Base-by-base conservation (phyloP, 2,797 vertebrate genomes). In the Vireo griseus region DNA sequence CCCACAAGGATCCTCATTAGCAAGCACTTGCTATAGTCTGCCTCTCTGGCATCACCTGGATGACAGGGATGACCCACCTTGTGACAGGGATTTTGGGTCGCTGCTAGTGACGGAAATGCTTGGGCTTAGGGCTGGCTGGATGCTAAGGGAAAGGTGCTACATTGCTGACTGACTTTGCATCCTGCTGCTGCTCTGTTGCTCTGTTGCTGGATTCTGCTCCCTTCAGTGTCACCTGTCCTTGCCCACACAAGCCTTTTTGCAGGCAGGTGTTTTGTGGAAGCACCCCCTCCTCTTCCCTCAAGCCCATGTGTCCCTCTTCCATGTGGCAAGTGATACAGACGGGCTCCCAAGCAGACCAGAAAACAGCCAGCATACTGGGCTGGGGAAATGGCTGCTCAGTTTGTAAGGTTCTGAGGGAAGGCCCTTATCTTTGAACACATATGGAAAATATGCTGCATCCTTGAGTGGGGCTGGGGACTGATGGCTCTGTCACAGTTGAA, bases 301-400 rank as follows among this genome's bases (percentile, higher is more conserved):
- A 80, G 26, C 31, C 39, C 2, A 1, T 2, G 6, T 1, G 1
- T 71, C n/a, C 26, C 9, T 77, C 10, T 66, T 65, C 47, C 3
- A 2, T 17, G 5, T 2, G 1, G 11, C 7, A 42, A 16, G 65
- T 0, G 3, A 44, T 17, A 39, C 57, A 61, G 51, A 24, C 1
- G 4, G 51, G 13, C 44, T 85, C 31, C 39, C 55, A n/a, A 85
- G 37, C 40, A n/a, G 2, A 2, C 37, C 67, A 76, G 52, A 29
- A 79, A 87, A 44, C 35, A 85, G 73, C 19, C 42, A 52, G 50
- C 0, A 0, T 44, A 8, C 42, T 44, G n/a, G 45, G 31, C 52
- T 57, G 79, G 58, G 73, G 29, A 45, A 28, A 2, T 6, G 28
- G 19, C 57, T 57, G 42, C 69, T 86, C 44, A 4, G 40, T 77